Conservation (phyloP, 2,797 vertebrate genomes). For the Aeoliscus strigatus region DNA sequence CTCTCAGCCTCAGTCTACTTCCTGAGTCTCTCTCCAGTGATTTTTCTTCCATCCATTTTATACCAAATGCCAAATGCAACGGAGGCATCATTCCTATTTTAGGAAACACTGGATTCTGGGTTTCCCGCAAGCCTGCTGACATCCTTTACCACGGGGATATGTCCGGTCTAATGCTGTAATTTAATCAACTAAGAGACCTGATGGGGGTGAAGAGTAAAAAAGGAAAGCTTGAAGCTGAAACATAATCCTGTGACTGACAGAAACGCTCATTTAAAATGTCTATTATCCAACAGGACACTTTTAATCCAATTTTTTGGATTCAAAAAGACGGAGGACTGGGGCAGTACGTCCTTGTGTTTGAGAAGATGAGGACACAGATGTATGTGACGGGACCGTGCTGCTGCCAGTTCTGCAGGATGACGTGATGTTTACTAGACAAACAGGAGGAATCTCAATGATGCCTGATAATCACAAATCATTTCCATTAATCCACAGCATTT, state of each 20-base stretch:
- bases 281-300: constrained; percentile 18
- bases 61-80: constrained; percentile 23
- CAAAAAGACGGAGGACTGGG: constrained; percentile 14
- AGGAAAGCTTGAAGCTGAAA: constrained; percentile 7
- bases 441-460: too few relatives aligned
- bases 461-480: too few relatives aligned
- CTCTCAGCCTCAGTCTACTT: too few relatives aligned
- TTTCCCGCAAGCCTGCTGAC: constrained; percentile 11
- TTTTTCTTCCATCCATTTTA: too few relatives aligned
- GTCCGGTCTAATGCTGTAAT: constrained; percentile 24
- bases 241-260: constrained; percentile 29
- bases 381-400: constrained; percentile 7
- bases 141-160: constrained; percentile 17
- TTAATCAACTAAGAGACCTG: constrained; percentile 40
- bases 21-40: too few relatives aligned
- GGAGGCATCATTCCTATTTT: constrained; percentile 31
- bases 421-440: too few relatives aligned
- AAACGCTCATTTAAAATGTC: constrained; percentile 18
- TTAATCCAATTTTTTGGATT: constrained; percentile 41
- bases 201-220: constrained; percentile 20
- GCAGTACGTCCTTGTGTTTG: constrained; percentile 20
- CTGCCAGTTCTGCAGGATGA: constrained; percentile 1
- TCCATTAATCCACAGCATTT: constrained; percentile 2
- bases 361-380: constrained; percentile 15
- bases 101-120: constrained; percentile 11